Evolutionary conservation across 2,888 invertebrate genomes (phyloP).

Genomic region (Caenorhabditis sulstoni): DNA sequence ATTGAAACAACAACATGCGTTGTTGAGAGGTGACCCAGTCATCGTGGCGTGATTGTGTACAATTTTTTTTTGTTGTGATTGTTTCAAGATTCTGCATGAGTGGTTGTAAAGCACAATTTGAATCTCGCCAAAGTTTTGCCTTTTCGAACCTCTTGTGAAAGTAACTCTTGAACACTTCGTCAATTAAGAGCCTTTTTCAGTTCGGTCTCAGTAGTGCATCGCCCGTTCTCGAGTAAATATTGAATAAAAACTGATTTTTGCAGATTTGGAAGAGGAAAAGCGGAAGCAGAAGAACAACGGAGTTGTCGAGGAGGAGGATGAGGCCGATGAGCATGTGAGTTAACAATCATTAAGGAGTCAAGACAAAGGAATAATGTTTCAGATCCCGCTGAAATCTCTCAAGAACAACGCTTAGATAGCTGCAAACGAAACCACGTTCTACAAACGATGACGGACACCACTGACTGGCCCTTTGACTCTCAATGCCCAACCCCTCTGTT

Average conservation of each 20-base stretch:
- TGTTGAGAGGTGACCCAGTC: slow-evolving; percentile 68
- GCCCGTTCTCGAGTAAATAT: neutral
- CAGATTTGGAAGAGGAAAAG: slow-evolving; percentile 69
- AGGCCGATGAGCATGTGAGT: slow-evolving; percentile 53
- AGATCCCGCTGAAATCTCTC: slow-evolving; percentile 52
- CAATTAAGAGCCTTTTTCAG: neutral
- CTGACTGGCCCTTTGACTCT: neutral
- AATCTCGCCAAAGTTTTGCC: slow-evolving; percentile 10
- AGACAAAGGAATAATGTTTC: slow-evolving; percentile 18
- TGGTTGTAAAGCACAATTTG: neutral
- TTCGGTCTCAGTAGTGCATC: neutral
- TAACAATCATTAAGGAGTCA: slow-evolving; percentile 14
- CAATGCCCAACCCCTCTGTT: slow-evolving; percentile 9
- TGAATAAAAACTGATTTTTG: slow-evolving; percentile 8
- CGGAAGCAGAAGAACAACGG: slow-evolving; percentile 56
- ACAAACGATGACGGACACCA: neutral
- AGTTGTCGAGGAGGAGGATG: slow-evolving; percentile 63
- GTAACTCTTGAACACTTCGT: neutral
- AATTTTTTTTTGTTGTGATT: slow-evolving; percentile 33
- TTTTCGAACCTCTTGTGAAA: neutral
- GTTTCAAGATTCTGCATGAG: neutral
- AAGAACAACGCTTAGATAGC: slow-evolving; percentile 35
- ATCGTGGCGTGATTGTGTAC: slow-evolving; percentile 43
- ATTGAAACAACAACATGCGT: slow-evolving; percentile 74
- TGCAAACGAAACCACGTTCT: neutral